Evolutionary conservation across 64 coral and sea anemone genomes (phyloP), one percentile per base, ranked within the genome.

Genomic region (Montipora cactus): DNA sequence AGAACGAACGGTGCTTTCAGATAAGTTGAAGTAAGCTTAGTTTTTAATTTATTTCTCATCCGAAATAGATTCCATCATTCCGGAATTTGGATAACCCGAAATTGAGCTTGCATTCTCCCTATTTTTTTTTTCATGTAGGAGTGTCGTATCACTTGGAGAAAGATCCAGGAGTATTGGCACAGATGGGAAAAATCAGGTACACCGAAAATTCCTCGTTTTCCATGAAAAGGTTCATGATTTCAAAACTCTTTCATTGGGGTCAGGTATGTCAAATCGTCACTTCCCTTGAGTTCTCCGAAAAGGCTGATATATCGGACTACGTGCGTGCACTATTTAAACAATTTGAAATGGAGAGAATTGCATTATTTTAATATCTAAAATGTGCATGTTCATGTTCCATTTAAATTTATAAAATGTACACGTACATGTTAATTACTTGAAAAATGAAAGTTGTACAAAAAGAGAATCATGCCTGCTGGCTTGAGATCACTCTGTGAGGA

Each of bases 131-230:
- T 44, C 3, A 47, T 51, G 9, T 47, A 99, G 98, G 86, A 92
- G 92, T 67, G 89, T 89, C 50, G 98, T 99, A 4, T 99, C 98
- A 48, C 80, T 99, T 19, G 98, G 98, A 58, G 95, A 99, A 68
- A 94, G 94, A 57, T 68, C 90, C 67, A 89, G 98, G 5, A 90
- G 89, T 19, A 92, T 99, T 59, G 98, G 98, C 11, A 73, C 78
- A 10, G 91, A 93, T 89, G 98, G 89, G 14, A 99, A 96, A 88
- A 99, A 90, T 74, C 98, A 99, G 95, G 98, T 99, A 92, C 14
- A 55, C 12, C 6, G 28, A n/a, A 22, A 80, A 87, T 44, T 20
- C 74, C 22, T 90, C 69, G 4, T 64, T 18, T 9, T 51, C 10
- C 75, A 11, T 79, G 53, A 8, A 57, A 57, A 57, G 11, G 53